phyloP scores from a whole-genome alignment of 2,888 invertebrate species.

The Apamea sordens region DNA sequence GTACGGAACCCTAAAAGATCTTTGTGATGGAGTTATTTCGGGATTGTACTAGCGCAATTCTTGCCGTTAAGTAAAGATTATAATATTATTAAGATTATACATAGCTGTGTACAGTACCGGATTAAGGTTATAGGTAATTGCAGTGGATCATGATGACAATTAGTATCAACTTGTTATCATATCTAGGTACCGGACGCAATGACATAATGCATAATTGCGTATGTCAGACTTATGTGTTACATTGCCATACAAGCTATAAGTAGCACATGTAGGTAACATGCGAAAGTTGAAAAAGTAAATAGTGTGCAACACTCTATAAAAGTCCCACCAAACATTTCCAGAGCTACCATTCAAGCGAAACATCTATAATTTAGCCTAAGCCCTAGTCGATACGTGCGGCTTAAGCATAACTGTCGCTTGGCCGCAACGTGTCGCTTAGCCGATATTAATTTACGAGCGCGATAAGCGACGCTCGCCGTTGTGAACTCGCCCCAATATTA shows the following conservation, averaged over 20 bases:
- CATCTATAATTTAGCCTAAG: conserved; percentile 43
- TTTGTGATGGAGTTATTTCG: not conserved
- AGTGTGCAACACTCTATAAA: not conserved
- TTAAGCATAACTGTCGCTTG: conserved; percentile 28
- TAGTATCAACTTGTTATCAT: not conserved
- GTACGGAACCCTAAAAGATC: too few relatives aligned
- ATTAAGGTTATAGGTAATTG: too few relatives aligned
- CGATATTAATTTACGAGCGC: conserved; percentile 65
- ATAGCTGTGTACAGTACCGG: not conserved
- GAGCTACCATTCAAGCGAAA: conserved; percentile 17
- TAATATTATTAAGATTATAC: too few relatives aligned
- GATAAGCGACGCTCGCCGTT: conserved; percentile 56
- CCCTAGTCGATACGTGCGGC: conserved; percentile 30
- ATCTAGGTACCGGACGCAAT: not conserved
- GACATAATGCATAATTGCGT: not conserved
- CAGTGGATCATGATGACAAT: not conserved
- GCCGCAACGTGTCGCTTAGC: conserved; percentile 32
- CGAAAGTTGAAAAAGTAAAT: not conserved
- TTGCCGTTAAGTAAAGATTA: not conserved
- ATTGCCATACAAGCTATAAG: not conserved
- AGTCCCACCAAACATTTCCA: not conserved
- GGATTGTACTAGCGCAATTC: not conserved
- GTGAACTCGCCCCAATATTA: conserved; percentile 52
- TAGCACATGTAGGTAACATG: too few relatives aligned
- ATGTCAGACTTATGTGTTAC: not conserved